Base-by-base conservation (phyloP, 2,888 invertebrate genomes). In the Phortica okadai region DNA sequence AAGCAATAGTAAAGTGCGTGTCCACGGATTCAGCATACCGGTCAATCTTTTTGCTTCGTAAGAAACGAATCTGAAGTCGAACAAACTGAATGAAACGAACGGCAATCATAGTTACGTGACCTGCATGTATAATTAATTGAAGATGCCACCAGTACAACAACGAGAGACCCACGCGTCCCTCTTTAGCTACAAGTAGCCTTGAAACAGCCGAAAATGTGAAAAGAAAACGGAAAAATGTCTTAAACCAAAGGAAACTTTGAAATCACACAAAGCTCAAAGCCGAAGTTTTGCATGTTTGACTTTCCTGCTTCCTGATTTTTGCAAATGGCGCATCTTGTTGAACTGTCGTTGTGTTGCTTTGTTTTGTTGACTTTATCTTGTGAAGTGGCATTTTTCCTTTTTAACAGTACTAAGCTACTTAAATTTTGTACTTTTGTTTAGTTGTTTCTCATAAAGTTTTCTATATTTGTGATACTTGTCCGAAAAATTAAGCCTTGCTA, bases 91-190 rank as follows among this genome's bases (percentile, higher is more conserved):
- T 33, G 33, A 41, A 41, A 41, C 64, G 64, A 87, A 85, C 84
- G 88, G 86, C 88, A 85, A 85, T 85, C 85, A 85, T 88, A 85
- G 88, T 86, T 88, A 86, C 85, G 85, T 85, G 85, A 88, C 85
- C 85, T 85, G 85, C 88, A 85, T 85, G 85, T 88, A 88, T 85
- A 85, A 85, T 85, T 85, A 85, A 85, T 85, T 85, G 81, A 77
- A 79, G 82, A 59, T 21, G 14, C 16, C 21, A 59, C 21, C 59
- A 45, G 21, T 21, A 21, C 21, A 21, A 21, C 21, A 21, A 21
- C 21, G 10, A 45, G 1, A 8, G 45, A 10, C 45, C 10, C 1
- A 45, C 45, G 10, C 45, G 7, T 45, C 21, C 45, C 10, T 45
- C 45, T 10, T 8, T 10, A 45, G 0, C 45, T 45, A 1, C 45